These are phyloP conservation scores for Lynx canadensis DNA, from an alignment of 2,113 vertebrate species.

Conservation along the genomic window DNA sequence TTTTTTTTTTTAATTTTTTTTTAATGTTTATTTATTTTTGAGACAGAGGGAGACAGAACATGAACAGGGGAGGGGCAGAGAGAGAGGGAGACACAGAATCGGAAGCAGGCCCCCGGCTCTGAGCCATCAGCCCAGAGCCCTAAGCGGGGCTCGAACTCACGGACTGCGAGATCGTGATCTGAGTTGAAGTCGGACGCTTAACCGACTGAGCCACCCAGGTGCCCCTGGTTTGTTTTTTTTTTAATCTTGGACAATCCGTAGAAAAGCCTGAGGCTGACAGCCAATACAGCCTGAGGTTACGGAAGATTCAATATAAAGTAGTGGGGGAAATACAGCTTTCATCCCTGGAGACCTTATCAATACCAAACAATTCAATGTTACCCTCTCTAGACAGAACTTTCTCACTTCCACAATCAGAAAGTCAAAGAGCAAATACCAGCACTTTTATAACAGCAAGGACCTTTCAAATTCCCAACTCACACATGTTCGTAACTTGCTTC, in stretches of 20 bases:
- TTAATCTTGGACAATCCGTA: not conserved
- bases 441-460: not conserved
- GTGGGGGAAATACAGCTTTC: not conserved
- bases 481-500: not conserved
- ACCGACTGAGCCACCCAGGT: too few relatives aligned
- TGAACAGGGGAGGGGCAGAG: too few relatives aligned
- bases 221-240: too few relatives aligned
- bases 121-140: too few relatives aligned
- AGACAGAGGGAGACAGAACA: too few relatives aligned
- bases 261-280: not conserved
- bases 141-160: too few relatives aligned
- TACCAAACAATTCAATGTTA: fast-evolving
- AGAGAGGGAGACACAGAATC: too few relatives aligned
- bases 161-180: too few relatives aligned
- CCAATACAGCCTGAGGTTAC: not conserved
- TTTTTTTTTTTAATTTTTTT: too few relatives aligned
- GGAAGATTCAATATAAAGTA: not conserved
- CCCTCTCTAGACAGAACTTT: not conserved
- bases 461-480: not conserved
- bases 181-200: too few relatives aligned
- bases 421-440: not conserved
- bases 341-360: not conserved
- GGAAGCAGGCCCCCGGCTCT: too few relatives aligned
- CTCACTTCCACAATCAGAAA: not conserved
- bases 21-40: too few relatives aligned